Conservation (phyloP, 2,797 vertebrate species). For the Arctocebus calabarensis region DNA sequence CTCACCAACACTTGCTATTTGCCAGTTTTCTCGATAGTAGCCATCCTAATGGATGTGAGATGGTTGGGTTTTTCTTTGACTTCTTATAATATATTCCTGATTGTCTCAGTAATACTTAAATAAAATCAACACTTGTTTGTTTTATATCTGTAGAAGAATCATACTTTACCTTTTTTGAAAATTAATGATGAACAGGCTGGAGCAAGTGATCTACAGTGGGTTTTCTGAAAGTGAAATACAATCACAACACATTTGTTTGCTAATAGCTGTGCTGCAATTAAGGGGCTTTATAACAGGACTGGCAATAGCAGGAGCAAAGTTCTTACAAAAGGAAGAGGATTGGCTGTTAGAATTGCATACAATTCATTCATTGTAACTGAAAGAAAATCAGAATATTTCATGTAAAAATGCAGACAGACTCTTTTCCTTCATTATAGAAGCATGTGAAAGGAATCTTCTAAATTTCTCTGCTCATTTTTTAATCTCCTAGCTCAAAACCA, state of each 20-base stretch:
- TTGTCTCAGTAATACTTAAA: background rate
- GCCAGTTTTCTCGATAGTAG: background rate
- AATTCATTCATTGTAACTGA: background rate
- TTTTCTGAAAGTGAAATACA: background rate
- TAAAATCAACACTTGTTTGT: background rate
- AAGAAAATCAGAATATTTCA: background rate
- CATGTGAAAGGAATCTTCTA: background rate
- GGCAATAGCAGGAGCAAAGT: background rate
- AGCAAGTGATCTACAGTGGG: background rate
- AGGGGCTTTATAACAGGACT: background rate
- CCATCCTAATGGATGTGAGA: background rate
- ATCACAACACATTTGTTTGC: background rate
- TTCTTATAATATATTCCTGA: background rate
- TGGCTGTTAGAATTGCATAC: background rate
- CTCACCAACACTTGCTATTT: background rate
- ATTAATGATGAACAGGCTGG: background rate
- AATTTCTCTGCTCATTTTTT: background rate
- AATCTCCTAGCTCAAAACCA: conserved; percentile 5
- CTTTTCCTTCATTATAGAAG: background rate
- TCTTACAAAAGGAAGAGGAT: background rate
- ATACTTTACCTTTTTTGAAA: conserved; percentile 6
- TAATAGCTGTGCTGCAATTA: background rate
- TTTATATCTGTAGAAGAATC: background rate
- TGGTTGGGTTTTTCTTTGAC: background rate
- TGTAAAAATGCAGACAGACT: background rate